These are phyloP conservation scores for Ginglymostoma cirratum DNA, from an alignment of 2,113 vertebrate genomes.

Conservation along the genomic window DNA sequence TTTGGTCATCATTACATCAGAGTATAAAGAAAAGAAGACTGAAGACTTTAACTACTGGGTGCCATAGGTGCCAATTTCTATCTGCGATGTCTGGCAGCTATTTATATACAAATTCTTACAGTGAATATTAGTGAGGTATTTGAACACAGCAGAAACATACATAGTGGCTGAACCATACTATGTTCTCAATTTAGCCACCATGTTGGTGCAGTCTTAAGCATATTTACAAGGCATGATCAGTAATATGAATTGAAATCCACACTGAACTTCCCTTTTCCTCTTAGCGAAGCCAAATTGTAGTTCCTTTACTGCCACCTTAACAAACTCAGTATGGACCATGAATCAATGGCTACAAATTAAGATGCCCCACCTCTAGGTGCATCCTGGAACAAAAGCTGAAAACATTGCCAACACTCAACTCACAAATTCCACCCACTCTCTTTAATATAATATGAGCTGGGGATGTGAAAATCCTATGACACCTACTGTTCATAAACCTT, in stretches of 20 bases:
- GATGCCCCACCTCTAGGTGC: not conserved
- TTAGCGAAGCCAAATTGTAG: not conserved
- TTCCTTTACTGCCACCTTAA: not conserved
- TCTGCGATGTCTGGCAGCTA: not conserved
- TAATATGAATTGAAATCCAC: not conserved
- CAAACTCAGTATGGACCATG: not conserved
- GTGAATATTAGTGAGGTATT: not conserved
- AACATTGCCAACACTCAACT: not conserved
- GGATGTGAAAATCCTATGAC: not conserved
- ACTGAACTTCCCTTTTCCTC: not conserved
- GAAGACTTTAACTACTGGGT: not conserved
- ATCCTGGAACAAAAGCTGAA: not conserved
- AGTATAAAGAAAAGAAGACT: no score
- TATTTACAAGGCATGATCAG: not conserved
- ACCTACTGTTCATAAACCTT: not conserved
- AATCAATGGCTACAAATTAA: not conserved
- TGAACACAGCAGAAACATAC: not conserved
- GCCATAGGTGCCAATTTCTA: not conserved
- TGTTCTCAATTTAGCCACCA: not conserved
- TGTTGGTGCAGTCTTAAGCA: not conserved
- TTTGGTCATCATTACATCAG: no score
- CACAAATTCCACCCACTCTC: not conserved
- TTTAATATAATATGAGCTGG: not conserved
- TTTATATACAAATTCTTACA: not conserved
- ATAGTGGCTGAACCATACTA: not conserved